A percentile compares a stretch with the other conserved stretches of the same genome.
Evolutionary conservation across 2,797 vertebrate genomes (phyloP).

Genomic region (Luscinia megarhynchos): DNA sequence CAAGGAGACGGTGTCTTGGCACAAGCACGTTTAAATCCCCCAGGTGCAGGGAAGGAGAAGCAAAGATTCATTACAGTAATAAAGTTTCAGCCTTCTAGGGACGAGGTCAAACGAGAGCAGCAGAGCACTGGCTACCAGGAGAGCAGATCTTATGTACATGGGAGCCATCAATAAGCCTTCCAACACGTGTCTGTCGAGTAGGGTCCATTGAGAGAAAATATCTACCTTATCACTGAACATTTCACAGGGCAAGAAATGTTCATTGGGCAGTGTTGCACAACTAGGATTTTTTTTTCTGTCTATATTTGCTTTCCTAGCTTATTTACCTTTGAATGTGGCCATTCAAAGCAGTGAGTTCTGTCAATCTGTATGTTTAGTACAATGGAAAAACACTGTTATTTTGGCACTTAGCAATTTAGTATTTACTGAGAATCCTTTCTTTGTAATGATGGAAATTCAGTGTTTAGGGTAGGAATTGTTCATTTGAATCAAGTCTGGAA

Average conservation of each 20-base stretch:
- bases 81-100: constrained; percentile 56
- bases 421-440: background rate
- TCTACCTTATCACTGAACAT: background rate
- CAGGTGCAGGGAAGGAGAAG: constrained; percentile 28
- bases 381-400: background rate
- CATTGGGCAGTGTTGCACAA: background rate
- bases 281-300: background rate
- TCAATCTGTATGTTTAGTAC: background rate
- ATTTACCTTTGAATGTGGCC: background rate
- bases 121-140: background rate
- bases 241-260: background rate
- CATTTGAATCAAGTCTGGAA: background rate
- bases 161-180: background rate
- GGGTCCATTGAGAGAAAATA: background rate
- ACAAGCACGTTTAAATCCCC: background rate
- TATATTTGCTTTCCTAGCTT: background rate
- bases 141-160: background rate
- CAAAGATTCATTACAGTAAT: constrained; percentile 61
- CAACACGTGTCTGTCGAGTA: background rate
- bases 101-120: constrained; percentile 50
- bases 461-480: background rate
- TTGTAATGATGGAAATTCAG: background rate
- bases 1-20: background rate
- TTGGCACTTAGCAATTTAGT: background rate
- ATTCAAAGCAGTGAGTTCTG: background rate